These are phyloP conservation scores for Drosophila rufa DNA, from an alignment of 1,140 invertebrate genomes.

Conservation along the genomic window DNA sequence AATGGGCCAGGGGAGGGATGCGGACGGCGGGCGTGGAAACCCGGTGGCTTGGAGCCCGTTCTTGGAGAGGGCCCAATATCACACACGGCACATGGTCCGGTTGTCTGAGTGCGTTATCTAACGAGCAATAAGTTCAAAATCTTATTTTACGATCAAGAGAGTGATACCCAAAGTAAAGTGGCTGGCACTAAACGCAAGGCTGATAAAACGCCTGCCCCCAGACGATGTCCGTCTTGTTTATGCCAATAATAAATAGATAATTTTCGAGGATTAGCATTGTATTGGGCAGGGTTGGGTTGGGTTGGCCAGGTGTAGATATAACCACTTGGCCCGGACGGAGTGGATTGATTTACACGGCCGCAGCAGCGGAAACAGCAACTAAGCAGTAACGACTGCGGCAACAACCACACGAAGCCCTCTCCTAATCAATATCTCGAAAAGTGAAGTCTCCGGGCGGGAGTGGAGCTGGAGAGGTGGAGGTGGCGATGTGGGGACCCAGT, in stretches of 20 bases:
- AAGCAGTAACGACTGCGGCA: conserved; percentile 37
- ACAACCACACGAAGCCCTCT: conserved; percentile 41
- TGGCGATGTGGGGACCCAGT: conserved; percentile 50
- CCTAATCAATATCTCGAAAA: conserved; percentile 77
- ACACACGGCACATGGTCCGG: conserved; percentile 28
- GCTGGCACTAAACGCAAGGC: conserved; percentile 59
- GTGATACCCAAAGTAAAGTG: conserved; percentile 75
- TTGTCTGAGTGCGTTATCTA: conserved; percentile 70
- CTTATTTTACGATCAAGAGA: conserved; percentile 78
- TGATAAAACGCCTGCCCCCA: conserved; percentile 61
- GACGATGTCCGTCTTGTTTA: conserved; percentile 61
- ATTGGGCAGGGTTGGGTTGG: conserved; percentile 2
- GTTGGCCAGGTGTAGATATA: conserved; percentile 22
- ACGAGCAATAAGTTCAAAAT: conserved; percentile 76
- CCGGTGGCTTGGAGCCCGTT: conserved; percentile 30
- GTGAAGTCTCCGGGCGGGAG: conserved; percentile 52
- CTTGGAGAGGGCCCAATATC: conserved; percentile 51
- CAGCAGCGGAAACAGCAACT: conserved; percentile 32
- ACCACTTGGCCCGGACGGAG: conserved; percentile 30
- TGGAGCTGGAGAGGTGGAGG: conserved; percentile 40
- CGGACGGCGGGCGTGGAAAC: conserved; percentile 9
- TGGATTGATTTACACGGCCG: conserved; percentile 45
- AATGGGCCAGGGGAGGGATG: conserved; percentile 5
- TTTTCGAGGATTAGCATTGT: conserved; percentile 67
- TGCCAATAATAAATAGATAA: conserved; percentile 81